Conservation (phyloP, 2,888 invertebrate species). For the Epinotia nisella region DNA sequence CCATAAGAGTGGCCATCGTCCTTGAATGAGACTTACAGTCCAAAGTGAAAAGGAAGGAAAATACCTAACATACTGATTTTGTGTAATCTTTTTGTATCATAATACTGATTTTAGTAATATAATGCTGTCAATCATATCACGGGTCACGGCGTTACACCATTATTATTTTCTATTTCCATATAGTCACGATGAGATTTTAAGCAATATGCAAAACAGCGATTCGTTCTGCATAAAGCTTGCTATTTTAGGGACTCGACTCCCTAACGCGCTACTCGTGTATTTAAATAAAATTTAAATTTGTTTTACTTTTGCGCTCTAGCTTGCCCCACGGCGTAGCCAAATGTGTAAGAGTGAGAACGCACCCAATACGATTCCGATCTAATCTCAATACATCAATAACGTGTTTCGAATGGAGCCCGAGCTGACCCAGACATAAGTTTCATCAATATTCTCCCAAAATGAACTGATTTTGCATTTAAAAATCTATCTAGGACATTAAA, state of each 20-base stretch:
- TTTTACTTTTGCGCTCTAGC: background rate
- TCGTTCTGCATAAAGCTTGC: slow-evolving; percentile 21
- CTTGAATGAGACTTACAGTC: too few relatives aligned
- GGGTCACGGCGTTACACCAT: background rate
- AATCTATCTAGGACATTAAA: too few relatives aligned
- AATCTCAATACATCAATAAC: background rate
- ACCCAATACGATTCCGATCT: background rate
- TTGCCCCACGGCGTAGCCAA: background rate
- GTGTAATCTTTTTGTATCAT: background rate
- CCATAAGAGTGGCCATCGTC: too few relatives aligned
- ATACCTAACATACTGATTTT: background rate
- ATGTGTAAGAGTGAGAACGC: background rate
- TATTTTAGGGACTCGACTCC: background rate
- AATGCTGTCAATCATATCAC: background rate
- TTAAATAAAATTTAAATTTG: background rate
- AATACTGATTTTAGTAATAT: background rate
- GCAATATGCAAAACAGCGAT: slow-evolving; percentile 25
- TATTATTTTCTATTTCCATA: slow-evolving; percentile 9
- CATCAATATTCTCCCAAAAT: slow-evolving; percentile 24
- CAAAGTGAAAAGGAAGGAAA: too few relatives aligned
- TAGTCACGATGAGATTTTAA: slow-evolving; percentile 22
- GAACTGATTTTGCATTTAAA: slow-evolving; percentile 11
- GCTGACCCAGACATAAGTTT: background rate
- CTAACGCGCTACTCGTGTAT: background rate
- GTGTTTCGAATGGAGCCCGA: background rate